These are phyloP conservation scores for Mirza zaza DNA, from an alignment of 2,113 vertebrate genomes.

Conservation along the genomic window DNA sequence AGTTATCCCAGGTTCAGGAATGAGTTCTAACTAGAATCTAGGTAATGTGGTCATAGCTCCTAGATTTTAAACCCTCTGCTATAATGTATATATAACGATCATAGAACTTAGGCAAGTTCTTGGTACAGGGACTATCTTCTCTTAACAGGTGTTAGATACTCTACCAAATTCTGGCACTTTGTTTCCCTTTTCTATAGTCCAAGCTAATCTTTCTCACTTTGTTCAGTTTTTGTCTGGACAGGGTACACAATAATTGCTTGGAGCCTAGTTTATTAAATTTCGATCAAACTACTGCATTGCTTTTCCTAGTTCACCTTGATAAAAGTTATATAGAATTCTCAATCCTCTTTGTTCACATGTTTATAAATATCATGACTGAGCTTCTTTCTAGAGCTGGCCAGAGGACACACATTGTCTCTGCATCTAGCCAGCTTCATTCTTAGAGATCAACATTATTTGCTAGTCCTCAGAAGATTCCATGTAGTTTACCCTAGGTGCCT, in stretches of 20 bases:
- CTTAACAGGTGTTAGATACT: neutral
- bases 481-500: neutral
- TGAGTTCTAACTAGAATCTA: neutral
- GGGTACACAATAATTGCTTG: neutral
- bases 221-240: constrained; percentile 35
- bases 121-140: neutral
- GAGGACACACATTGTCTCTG: neutral
- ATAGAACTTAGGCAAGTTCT: neutral
- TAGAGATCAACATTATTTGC: neutral
- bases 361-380: neutral
- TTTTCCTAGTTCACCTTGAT: constrained; percentile 4
- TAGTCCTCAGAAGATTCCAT: neutral
- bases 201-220: constrained; percentile 19
- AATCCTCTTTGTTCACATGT: neutral
- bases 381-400: neutral
- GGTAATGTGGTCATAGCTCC: neutral
- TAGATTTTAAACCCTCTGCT: neutral
- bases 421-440: neutral
- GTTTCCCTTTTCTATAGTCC: neutral
- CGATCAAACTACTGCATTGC: neutral
- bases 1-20: neutral
- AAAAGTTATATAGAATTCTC: constrained; percentile 1
- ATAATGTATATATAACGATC: neutral
- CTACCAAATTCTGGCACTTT: neutral
- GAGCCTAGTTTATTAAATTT: constrained; percentile 31